These are phyloP conservation scores for Charina bottae DNA, from an alignment of 2,113 vertebrate species.

Conservation along the genomic window DNA sequence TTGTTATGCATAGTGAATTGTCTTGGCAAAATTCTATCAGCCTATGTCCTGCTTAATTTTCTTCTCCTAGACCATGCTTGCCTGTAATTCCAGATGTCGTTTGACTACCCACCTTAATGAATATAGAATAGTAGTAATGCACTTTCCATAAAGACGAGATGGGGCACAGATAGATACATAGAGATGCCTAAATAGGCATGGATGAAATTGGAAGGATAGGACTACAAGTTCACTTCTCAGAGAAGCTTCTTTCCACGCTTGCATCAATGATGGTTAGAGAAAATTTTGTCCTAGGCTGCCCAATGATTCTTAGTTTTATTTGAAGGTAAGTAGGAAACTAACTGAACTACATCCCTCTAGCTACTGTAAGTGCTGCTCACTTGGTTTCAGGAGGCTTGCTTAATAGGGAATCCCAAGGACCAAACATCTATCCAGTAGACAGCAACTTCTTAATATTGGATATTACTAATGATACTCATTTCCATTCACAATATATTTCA, in stretches of 20 bases:
- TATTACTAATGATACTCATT: conserved; percentile 51
- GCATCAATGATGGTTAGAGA: conserved; percentile 5
- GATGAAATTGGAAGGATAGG: background rate
- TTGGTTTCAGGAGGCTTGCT: conserved; percentile 34
- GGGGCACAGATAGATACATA: background rate
- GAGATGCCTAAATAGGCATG: background rate
- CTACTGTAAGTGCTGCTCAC: conserved; percentile 30
- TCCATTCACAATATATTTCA: conserved; percentile 39
- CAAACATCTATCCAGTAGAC: conserved; percentile 27
- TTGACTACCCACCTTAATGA: too few species aligned
- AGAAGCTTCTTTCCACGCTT: background rate
- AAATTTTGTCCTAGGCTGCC: background rate
- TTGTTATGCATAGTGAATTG: too few species aligned
- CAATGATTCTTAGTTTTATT: conserved; percentile 20
- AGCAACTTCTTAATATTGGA: conserved; percentile 59
- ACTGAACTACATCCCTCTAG: conserved; percentile 24
- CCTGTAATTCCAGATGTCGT: too few species aligned
- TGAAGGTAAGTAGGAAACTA: background rate
- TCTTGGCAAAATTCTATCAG: too few species aligned
- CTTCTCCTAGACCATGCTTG: too few species aligned
- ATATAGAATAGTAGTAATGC: background rate
- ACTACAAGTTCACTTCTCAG: background rate
- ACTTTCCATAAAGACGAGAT: background rate
- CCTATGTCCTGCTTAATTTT: too few species aligned
- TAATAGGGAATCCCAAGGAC: conserved; percentile 34